Conservation (phyloP, 2,113 vertebrate species). For the Nasalis larvatus region DNA sequence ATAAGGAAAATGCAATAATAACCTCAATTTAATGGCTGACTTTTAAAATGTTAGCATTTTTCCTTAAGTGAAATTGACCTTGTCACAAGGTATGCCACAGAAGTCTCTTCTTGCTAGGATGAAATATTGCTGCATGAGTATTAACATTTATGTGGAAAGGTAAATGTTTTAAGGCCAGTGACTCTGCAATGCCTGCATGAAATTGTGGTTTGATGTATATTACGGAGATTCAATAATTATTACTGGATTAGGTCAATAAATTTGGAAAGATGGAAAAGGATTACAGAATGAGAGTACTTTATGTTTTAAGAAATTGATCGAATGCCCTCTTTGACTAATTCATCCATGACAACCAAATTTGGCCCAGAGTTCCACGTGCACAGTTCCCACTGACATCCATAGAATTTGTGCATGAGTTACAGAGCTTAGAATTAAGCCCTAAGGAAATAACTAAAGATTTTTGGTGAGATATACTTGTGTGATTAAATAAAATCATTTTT, state of each 20-base stretch:
- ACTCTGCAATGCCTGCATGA: not conserved
- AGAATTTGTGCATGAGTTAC: slow-evolving; percentile 69
- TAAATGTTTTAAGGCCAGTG: slow-evolving; percentile 59
- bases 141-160: slow-evolving; percentile 67
- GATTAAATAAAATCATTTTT: slow-evolving; percentile 81
- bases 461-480: slow-evolving; percentile 71
- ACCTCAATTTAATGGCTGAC: slow-evolving; percentile 46
- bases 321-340: slow-evolving; percentile 57
- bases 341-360: slow-evolving; percentile 63
- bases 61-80: slow-evolving; percentile 67
- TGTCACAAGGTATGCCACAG: slow-evolving; percentile 4
- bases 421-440: slow-evolving; percentile 68
- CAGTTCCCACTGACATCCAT: slow-evolving; percentile 47
- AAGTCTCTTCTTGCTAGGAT: not conserved
- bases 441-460: slow-evolving; percentile 77
- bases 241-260: slow-evolving; percentile 57
- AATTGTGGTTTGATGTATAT: slow-evolving; percentile 43
- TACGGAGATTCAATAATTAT: slow-evolving; percentile 59
- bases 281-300: slow-evolving; percentile 49
- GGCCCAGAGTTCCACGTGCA: not conserved
- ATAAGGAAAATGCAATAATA: slow-evolving; percentile 54
- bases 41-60: slow-evolving; percentile 72
- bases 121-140: slow-evolving; percentile 46
- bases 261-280: slow-evolving; percentile 62
- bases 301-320: slow-evolving; percentile 34